These are phyloP conservation scores for Lepeophtheirus nordmannii DNA, from an alignment of 2,888 invertebrate species.

Conservation along the genomic window DNA sequence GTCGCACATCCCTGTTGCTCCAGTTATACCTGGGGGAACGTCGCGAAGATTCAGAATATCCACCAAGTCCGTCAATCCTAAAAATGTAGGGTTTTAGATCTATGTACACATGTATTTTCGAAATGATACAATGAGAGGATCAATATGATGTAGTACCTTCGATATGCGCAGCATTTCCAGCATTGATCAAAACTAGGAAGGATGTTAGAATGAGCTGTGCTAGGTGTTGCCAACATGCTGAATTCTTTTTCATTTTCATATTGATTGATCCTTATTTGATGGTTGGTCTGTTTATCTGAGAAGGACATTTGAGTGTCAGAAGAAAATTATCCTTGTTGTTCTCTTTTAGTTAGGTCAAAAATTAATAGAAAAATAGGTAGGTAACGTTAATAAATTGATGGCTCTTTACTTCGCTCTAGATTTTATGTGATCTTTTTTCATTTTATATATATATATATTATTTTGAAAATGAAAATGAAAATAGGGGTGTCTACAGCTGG, in stretches of 20 bases:
- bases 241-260: constrained; percentile 1
- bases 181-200: background rate
- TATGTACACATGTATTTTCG: background rate
- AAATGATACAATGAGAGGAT: background rate
- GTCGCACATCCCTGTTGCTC: constrained; percentile 3
- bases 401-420: too few relatives aligned
- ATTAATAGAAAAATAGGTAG: too few relatives aligned
- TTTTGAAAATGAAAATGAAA: too few relatives aligned
- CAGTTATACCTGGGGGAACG: constrained; percentile 8
- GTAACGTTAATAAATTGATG: too few relatives aligned
- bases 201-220: background rate
- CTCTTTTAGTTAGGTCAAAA: too few relatives aligned
- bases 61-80: constrained; percentile 12
- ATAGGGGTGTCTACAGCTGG: too few relatives aligned
- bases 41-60: constrained; percentile 16
- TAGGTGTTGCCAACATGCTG: constrained; percentile 1
- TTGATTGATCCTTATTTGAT: constrained; percentile 1
- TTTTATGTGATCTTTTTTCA: too few relatives aligned
- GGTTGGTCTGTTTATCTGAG: constrained; percentile 1
- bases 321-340: too few relatives aligned
- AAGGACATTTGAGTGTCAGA: background rate
- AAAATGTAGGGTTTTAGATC: background rate
- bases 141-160: background rate
- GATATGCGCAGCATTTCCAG: background rate
- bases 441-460: too few relatives aligned